Evolutionary conservation across 2,888 invertebrate species (phyloP).

Genomic region (Agapostemon virescens): DNA sequence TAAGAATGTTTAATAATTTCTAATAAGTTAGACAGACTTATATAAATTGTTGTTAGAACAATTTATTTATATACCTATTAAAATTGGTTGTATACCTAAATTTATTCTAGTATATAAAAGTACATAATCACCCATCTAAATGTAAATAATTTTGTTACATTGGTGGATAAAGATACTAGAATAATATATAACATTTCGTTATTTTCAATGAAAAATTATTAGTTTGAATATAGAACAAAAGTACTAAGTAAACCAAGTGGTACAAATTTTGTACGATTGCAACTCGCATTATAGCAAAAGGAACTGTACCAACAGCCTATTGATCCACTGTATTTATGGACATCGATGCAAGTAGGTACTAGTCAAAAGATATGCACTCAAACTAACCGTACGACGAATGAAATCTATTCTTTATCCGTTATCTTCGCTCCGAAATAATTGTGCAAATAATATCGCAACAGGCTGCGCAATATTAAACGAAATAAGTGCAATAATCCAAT

Average conservation of each 20-base stretch:
- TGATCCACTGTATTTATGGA: slow-evolving; percentile 5
- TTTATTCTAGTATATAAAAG: too few species aligned
- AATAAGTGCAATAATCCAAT: neutral
- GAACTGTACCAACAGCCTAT: neutral
- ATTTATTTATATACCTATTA: neutral
- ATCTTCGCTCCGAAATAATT: too few species aligned
- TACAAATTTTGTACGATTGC: neutral
- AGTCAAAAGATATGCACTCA: neutral
- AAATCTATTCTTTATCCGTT: too few species aligned
- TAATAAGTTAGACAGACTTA: neutral
- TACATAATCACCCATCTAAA: neutral
- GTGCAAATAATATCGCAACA: neutral
- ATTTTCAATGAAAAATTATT: neutral
- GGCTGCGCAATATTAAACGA: neutral
- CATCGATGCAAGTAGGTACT: neutral
- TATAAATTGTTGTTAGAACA: neutral
- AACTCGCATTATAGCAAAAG: neutral
- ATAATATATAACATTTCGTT: neutral
- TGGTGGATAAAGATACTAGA: neutral
- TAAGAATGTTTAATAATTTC: too few species aligned
- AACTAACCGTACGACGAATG: neutral
- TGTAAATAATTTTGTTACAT: neutral
- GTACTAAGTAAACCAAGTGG: neutral
- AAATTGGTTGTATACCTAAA: neutral
- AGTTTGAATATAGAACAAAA: neutral